These are phyloP conservation scores for Panurus biarmicus DNA, from an alignment of 2,113 vertebrate species.

Conservation along the genomic window DNA sequence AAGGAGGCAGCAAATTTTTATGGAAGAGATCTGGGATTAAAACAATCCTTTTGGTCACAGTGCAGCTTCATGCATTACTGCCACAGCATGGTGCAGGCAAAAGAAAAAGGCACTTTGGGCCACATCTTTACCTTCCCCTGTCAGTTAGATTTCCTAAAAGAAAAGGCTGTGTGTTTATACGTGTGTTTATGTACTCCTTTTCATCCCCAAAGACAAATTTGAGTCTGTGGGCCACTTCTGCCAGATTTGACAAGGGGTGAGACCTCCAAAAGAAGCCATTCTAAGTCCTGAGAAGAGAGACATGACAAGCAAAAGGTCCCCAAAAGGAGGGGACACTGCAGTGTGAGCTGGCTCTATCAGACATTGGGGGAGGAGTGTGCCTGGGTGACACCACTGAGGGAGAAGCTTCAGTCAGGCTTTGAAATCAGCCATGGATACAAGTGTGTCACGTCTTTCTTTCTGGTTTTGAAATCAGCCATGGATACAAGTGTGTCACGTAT, in stretches of 20 bases:
- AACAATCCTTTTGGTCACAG: background rate
- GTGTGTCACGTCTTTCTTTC: background rate
- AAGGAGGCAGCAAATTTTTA: background rate
- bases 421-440: rapidly evolving
- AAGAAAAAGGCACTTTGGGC: background rate
- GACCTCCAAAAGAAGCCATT: background rate
- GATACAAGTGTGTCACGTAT: background rate
- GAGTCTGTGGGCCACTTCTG: background rate
- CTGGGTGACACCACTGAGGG: background rate
- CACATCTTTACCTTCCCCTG: background rate
- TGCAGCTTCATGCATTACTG: background rate
- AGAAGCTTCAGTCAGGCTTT: background rate
- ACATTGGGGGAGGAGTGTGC: rapidly evolving
- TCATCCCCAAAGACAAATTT: background rate
- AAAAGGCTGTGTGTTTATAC: background rate
- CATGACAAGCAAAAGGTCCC: background rate
- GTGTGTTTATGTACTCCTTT: background rate
- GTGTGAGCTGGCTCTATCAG: background rate
- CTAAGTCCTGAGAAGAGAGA: background rate
- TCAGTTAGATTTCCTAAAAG: background rate
- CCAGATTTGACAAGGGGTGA: background rate
- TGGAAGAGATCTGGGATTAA: background rate
- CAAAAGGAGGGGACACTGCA: background rate
- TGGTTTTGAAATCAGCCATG: background rate
- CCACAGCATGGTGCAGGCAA: background rate